A percentile compares a stretch with the other conserved stretches of the same genome.
phyloP scores from a whole-genome alignment of 2,797 vertebrate genomes.

The Percopsis omiscomaycus region DNA sequence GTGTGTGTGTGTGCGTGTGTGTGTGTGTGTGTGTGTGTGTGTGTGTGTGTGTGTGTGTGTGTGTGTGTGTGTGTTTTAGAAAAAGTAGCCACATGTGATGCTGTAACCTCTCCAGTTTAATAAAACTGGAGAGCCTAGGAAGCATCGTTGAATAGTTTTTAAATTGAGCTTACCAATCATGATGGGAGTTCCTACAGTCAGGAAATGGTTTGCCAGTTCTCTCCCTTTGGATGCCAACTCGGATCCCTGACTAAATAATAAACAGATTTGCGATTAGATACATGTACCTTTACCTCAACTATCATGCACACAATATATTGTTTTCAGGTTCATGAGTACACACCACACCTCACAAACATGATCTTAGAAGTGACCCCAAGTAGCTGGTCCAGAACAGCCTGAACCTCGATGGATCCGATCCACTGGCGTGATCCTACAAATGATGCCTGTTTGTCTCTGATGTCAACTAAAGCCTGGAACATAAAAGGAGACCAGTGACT shows the following conservation, averaged over 20 bases:
- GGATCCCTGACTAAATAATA: constrained; percentile 84
- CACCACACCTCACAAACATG: constrained; percentile 88
- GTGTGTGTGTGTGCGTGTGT: too few relatives aligned
- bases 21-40: too few relatives aligned
- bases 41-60: too few relatives aligned
- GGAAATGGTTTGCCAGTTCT: constrained; percentile 91
- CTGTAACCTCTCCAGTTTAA: not conserved
- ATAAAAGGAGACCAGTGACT: not conserved
- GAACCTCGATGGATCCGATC: constrained; percentile 97
- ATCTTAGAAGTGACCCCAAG: constrained; percentile 93
- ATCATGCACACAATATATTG: not conserved
- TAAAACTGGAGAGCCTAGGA: not conserved
- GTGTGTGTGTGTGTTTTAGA: too few relatives aligned
- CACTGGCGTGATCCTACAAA: constrained; percentile 93
- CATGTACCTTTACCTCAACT: not conserved
- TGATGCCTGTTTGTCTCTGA: constrained; percentile 86
- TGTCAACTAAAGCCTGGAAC: constrained; percentile 86
- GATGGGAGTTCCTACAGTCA: constrained; percentile 89
- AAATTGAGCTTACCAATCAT: constrained; percentile 88
- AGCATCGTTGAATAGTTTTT: not conserved
- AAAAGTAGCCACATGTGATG: too few relatives aligned
- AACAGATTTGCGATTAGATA: constrained; percentile 12
- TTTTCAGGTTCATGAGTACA: not conserved
- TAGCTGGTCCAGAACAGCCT: constrained; percentile 87
- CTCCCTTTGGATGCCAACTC: constrained; percentile 88